Evolutionary conservation across 2,888 invertebrate genomes (phyloP).

Genomic region (Galerucella nymphaeae): DNA sequence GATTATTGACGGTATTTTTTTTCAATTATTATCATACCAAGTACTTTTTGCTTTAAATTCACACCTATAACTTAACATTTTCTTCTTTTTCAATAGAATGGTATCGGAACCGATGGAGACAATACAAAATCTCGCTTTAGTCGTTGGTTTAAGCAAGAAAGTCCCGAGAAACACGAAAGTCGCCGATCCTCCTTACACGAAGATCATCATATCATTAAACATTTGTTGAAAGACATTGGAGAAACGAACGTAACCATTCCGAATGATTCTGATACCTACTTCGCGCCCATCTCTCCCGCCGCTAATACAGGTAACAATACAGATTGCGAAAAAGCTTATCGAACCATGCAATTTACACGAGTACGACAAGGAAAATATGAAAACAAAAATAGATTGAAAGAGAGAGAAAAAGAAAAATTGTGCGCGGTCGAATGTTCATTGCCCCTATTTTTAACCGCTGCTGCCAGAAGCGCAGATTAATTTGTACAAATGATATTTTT

Average conservation of each 20-base stretch:
- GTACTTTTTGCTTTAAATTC: neutral
- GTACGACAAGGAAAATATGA: too few species aligned
- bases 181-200: slow-evolving; percentile 72
- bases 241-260: slow-evolving; percentile 63
- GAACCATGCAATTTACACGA: too few species aligned
- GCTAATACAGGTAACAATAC: slow-evolving; percentile 61
- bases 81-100: slow-evolving; percentile 68
- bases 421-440: too few species aligned
- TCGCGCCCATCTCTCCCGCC: slow-evolving; percentile 78
- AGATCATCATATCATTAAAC: slow-evolving; percentile 69
- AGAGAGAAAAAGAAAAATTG: too few species aligned
- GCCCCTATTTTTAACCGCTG: too few species aligned
- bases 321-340: too few species aligned
- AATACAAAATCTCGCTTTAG: slow-evolving; percentile 79
- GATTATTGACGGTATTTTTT: slow-evolving; percentile 74
- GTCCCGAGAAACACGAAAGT: slow-evolving; percentile 65
- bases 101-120: slow-evolving; percentile 67
- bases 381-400: too few species aligned
- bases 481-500: too few species aligned
- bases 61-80: neutral
- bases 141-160: slow-evolving; percentile 82
- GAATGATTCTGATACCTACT: slow-evolving; percentile 72
- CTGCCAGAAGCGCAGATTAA: too few species aligned
- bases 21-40: neutral
- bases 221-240: slow-evolving; percentile 73